phyloP scores from a whole-genome alignment of 2,113 vertebrate genomes.

The Neopipo cinnamomea region DNA sequence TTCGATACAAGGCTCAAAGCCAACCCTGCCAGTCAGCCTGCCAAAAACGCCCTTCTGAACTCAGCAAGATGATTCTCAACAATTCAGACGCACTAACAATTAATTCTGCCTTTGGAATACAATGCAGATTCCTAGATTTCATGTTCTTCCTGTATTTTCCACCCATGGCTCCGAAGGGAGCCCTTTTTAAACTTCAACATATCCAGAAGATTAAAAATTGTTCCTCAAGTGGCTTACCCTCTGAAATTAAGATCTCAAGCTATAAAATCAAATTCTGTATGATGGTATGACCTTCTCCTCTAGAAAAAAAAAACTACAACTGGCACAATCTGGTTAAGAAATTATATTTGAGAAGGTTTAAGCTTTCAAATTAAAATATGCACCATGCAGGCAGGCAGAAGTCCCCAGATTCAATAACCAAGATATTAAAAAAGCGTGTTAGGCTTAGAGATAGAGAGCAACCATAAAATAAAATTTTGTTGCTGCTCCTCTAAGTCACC shows the following conservation, averaged over 20 bases:
- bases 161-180: not conserved
- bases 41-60: not conserved
- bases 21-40: not conserved
- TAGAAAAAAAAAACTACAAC: not conserved
- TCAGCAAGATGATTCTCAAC: not conserved
- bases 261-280: not conserved
- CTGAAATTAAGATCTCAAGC: not conserved
- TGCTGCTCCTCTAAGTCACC: not conserved
- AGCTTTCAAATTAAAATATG: slow-evolving; percentile 30
- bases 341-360: not conserved
- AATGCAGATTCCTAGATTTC: not conserved
- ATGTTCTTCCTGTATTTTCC: not conserved
- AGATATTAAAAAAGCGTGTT: not conserved
- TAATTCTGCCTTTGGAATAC: not conserved
- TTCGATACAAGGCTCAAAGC: not conserved
- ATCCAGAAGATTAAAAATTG: not conserved
- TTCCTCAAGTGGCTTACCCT: not conserved
- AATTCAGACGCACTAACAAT: not conserved
- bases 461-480: not conserved
- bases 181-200: not conserved
- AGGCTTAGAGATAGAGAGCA: not conserved
- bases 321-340: not conserved
- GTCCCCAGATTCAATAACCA: not conserved
- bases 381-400: not conserved
- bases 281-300: not conserved